These are phyloP conservation scores for Austrofundulus limnaeus DNA, from an alignment of 2,113 vertebrate genomes.

Conservation along the genomic window DNA sequence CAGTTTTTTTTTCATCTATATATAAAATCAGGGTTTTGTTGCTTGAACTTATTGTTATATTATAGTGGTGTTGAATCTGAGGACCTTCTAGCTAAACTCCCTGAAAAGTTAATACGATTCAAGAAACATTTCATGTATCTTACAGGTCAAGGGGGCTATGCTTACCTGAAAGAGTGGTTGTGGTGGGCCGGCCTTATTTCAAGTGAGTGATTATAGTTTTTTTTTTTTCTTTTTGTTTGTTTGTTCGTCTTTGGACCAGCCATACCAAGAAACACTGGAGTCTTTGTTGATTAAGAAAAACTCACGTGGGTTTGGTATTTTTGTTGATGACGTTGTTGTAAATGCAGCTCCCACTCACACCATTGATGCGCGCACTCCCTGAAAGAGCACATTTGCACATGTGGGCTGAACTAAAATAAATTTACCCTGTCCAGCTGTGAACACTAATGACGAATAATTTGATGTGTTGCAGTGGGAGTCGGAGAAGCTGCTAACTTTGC, in stretches of 20 bases:
- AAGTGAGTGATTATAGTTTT: conserved; percentile 77
- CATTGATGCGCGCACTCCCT: conserved; percentile 28
- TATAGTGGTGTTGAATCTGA: too few relatives aligned
- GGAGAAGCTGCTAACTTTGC: conserved; percentile 87
- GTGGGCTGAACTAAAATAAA: conserved; percentile 13
- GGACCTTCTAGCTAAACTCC: too few relatives aligned
- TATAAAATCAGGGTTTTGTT: too few relatives aligned
- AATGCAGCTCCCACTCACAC: conserved; percentile 20
- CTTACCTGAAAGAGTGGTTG: conserved; percentile 85
- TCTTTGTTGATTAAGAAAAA: conserved; percentile 48
- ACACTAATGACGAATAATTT: conserved; percentile 17
- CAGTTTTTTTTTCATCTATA: too few relatives aligned
- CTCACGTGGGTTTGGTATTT: conserved; percentile 58
- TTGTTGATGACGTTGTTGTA: conserved; percentile 25
- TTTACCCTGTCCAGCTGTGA: neutral
- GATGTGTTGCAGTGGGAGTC: conserved; percentile 79
- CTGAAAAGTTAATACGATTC: too few relatives aligned
- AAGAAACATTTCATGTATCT: neutral
- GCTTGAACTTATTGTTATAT: too few relatives aligned
- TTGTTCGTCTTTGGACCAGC: neutral
- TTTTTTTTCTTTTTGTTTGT: neutral
- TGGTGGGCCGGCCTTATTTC: conserved; percentile 88
- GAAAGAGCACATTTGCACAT: conserved; percentile 49
- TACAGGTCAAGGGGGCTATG: conserved; percentile 85
- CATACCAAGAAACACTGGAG: conserved; percentile 30